Evolutionary conservation across 2,888 invertebrate species (phyloP), one percentile per base, ranked within the genome.

Genomic region (Diarsia dahlii): DNA sequence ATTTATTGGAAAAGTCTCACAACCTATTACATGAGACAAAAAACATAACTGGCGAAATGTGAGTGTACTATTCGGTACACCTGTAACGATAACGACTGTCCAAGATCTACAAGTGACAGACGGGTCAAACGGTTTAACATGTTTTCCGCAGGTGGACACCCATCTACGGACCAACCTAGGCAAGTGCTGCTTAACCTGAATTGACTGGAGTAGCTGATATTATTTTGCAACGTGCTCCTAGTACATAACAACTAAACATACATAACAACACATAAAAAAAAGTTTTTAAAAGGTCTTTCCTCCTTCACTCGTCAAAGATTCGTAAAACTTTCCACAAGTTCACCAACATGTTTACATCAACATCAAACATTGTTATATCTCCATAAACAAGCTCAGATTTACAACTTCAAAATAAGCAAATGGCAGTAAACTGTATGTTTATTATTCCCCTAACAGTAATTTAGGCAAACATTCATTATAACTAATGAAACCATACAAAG

Each of bases 361-460:
- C 64, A 60, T 78, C 34, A 72, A 70, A 79, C 60, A 70, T 67
- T 67, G 23, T 84, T 68, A 77, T 58, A 66, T 62, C 56, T 70
- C 39, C 52, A 56, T 80, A 71, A 79, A 64, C 60, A 69, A 39
- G 45, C 67, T 79, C 67, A 54, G 68, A 76, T 84, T 81, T 73
- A 82, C 72, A 70, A 64, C 81, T 70, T 67, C 28, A 46, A 75
- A 84, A 68, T 75, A 80, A 67, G 67, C 46, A 34, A 76, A 67
- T 28, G 64, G 72, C 76, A 67, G 58, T 82, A 54, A 74, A 63
- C 50, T n/a, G 34, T 76, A 23, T 68, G 67, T 68, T 80, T 52
- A 75, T 82, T 75, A 71, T 67, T 77, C 73, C 85, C 73, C 28
- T 54, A 62, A 46, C 58, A 74, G 54, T 81, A 71, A 84, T 83